These are phyloP conservation scores for Lichenostomus cassidix DNA, from an alignment of 2,113 vertebrate genomes.

Conservation along the genomic window DNA sequence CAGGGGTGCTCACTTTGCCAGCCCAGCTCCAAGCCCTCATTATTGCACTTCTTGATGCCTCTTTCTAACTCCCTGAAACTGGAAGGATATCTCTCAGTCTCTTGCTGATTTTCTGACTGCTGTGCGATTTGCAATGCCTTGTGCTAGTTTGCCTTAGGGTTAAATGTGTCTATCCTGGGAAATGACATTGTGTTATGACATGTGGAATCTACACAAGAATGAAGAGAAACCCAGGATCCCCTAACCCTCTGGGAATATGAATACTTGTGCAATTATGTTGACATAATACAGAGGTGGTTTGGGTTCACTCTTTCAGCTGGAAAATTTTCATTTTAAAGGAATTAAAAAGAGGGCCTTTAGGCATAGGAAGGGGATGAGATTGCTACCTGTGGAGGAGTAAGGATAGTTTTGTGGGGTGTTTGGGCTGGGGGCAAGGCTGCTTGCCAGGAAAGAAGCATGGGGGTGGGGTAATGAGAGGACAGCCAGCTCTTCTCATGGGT, in stretches of 20 bases:
- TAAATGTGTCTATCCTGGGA: neutral
- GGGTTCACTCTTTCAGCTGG: neutral
- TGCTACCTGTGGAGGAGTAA: neutral
- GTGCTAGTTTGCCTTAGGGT: neutral
- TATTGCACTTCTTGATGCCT: neutral
- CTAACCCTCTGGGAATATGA: neutral
- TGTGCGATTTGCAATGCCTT: fast-evolving
- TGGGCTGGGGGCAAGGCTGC: neutral
- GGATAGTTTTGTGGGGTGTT: neutral
- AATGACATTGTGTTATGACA: neutral
- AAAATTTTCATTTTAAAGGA: neutral
- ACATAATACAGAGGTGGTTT: neutral
- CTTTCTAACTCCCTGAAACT: neutral
- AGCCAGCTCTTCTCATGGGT: neutral
- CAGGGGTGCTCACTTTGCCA: neutral
- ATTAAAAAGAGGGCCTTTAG: neutral
- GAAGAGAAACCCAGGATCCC: neutral
- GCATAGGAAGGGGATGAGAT: neutral
- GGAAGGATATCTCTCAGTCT: neutral
- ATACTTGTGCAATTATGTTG: neutral
- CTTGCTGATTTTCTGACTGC: neutral
- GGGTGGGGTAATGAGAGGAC: neutral
- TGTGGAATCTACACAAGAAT: neutral
- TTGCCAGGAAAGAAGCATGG: neutral
- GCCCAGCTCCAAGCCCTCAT: neutral